These are phyloP conservation scores for Resseliella maxima DNA, from an alignment of 2,888 invertebrate genomes.

Conservation along the genomic window DNA sequence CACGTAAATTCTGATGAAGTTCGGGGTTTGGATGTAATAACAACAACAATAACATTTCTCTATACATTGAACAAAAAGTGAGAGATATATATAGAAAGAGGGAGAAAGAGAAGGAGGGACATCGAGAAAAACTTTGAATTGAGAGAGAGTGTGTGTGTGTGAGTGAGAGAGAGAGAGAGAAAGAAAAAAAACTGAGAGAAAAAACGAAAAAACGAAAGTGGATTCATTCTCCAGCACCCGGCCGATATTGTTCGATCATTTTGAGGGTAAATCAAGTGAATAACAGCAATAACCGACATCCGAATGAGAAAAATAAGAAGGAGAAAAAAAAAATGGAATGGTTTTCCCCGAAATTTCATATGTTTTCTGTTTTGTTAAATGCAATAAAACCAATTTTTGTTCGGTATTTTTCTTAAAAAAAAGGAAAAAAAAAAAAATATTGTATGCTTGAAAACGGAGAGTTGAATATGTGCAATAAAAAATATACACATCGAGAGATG, in stretches of 20 bases:
- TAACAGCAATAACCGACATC: background rate
- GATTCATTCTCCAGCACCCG: background rate
- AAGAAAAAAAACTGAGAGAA: background rate
- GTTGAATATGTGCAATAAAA: background rate
- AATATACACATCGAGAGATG: background rate
- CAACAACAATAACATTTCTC: too few species aligned
- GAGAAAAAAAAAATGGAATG: background rate
- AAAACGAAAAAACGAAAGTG: conserved; percentile 9
- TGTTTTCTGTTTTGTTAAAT: too few species aligned
- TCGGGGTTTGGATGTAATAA: background rate
- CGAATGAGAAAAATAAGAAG: background rate
- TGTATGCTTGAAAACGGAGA: background rate
- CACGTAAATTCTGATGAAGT: background rate
- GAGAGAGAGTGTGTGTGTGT: too few species aligned
- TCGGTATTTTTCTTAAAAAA: background rate
- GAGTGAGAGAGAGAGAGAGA: background rate
- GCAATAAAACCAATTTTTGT: too few species aligned
- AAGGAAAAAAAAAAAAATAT: too few species aligned
- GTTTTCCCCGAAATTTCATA: background rate
- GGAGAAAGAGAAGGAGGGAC: background rate
- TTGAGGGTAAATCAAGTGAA: conserved; percentile 31
- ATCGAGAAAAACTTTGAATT: too few species aligned
- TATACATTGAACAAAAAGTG: too few species aligned
- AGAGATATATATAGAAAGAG: background rate
- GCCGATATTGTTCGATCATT: background rate